Evolutionary conservation across 2,797 vertebrate genomes (phyloP), one percentile per base, ranked within the genome.

Genomic region (Phoxinus dragarum): DNA sequence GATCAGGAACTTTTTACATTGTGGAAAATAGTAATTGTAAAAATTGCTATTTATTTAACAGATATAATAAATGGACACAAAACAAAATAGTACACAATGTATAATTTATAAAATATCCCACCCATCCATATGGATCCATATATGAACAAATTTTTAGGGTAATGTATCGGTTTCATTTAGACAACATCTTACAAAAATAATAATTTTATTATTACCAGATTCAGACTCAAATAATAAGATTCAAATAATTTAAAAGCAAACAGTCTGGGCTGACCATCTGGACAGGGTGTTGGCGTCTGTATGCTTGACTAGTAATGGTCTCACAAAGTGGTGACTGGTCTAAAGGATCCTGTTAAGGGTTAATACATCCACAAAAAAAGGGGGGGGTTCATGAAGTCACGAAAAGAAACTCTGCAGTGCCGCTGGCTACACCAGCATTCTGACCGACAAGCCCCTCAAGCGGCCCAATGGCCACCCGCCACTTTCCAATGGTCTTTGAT

Each of bases 401-500:
- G 23, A 64, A 42, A 75, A 82, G 34, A 72, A 61, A 38, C n/a
- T 61, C 76, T 69, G 67, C 59, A 52, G 38, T 81, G 81, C 84
- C 80, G 72, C 73, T 76, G 86, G 78, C 83, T 68, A 80, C 16
- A 77, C 68, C 71, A 82, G 67, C 80, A 81, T 71, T 79, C 56
- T 52, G 19, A 66, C 10, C 21, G 64, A 88, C 81, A 81, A 52
- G 16, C 78, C 34, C 61, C 73, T 80, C 34, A 31, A 31, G 17
- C 1, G 1, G 27, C 71, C 61, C 31, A 84, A 79, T 72, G 79
- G 66, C 78, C 69, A 38, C 82, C 81, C 23, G 72, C 72, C 81
- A 87, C 72, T 81, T 81, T 54, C 47, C 71, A 54, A 34, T 34
- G n/a, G 42, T 36, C 87, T 90, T 90, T 88, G 84, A 88, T 87